A percentile compares a stretch with the other conserved stretches of the same genome.
These are phyloP conservation scores for Anisognathus igniventris DNA, from an alignment of 2,797 vertebrate species.

Conservation along the genomic window DNA sequence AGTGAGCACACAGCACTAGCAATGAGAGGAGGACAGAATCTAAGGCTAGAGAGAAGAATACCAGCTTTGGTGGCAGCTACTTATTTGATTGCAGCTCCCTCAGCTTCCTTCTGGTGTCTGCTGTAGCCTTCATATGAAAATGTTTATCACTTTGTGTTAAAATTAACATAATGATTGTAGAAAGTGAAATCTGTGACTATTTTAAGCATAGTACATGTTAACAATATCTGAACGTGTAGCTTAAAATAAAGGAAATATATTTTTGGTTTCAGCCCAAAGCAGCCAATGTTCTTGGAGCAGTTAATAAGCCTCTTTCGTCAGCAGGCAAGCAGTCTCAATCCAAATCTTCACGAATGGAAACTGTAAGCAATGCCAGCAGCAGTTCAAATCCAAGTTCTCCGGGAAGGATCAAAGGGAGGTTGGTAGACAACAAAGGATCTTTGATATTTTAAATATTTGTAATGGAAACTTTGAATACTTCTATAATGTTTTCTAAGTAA, in stretches of 20 bases:
- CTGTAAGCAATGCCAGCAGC: slow-evolving; percentile 93
- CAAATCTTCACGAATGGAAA: slow-evolving; percentile 97
- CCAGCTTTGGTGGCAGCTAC: background rate
- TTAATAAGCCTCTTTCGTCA: slow-evolving; percentile 96
- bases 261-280: slow-evolving; percentile 91
- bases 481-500: background rate
- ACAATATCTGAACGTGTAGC: background rate
- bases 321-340: slow-evolving; percentile 95
- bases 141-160: background rate
- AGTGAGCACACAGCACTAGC: background rate
- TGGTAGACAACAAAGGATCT: slow-evolving; percentile 51
- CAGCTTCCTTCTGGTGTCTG: background rate
- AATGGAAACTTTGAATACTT: slow-evolving; percentile 23
- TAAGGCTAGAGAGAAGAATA: background rate
- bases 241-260: slow-evolving; percentile 56
- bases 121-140: background rate
- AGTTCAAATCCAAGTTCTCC: slow-evolving; percentile 96
- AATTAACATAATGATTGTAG: background rate
- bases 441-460: slow-evolving; percentile 46
- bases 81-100: background rate
- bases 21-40: background rate
- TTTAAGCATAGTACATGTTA: slow-evolving; percentile 31
- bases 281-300: slow-evolving; percentile 93
- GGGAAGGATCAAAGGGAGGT: slow-evolving; percentile 90
- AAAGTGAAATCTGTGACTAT: background rate